phyloP scores from a whole-genome alignment of 2,888 invertebrate genomes.

The Gortyna flavago region DNA sequence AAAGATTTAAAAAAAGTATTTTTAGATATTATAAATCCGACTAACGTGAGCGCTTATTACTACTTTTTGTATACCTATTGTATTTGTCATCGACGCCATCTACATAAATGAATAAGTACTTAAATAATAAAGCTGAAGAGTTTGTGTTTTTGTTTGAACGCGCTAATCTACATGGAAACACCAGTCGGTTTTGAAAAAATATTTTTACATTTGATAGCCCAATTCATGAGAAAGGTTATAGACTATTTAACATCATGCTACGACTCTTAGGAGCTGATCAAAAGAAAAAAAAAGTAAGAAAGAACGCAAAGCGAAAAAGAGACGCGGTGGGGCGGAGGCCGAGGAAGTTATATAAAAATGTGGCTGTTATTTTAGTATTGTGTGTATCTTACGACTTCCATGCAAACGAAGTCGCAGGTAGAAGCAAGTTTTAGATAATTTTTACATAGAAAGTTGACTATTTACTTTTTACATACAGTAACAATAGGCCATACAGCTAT shows the following conservation, averaged over 20 bases:
- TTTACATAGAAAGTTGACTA: conserved; percentile 17
- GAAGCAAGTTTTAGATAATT: conserved; percentile 7
- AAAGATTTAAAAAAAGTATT: conserved; percentile 29
- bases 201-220: not conserved
- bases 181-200: not conserved
- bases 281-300: not conserved
- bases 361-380: not conserved
- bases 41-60: not conserved
- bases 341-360: not conserved
- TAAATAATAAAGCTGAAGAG: too few relatives aligned
- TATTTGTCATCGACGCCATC: conserved; percentile 8
- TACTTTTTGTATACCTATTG: not conserved
- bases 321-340: not conserved
- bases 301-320: not conserved
- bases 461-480: conserved; percentile 17
- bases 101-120: too few relatives aligned
- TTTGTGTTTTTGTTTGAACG: not conserved
- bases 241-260: not conserved
- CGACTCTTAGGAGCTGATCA: not conserved
- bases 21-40: conserved; percentile 27
- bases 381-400: not conserved
- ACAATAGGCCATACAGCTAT: conserved; percentile 36
- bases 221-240: not conserved
- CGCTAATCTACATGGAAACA: not conserved
- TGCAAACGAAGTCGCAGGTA: not conserved